Base-by-base conservation (phyloP, 2,888 invertebrate genomes). In the Eupithecia pulchellata region DNA sequence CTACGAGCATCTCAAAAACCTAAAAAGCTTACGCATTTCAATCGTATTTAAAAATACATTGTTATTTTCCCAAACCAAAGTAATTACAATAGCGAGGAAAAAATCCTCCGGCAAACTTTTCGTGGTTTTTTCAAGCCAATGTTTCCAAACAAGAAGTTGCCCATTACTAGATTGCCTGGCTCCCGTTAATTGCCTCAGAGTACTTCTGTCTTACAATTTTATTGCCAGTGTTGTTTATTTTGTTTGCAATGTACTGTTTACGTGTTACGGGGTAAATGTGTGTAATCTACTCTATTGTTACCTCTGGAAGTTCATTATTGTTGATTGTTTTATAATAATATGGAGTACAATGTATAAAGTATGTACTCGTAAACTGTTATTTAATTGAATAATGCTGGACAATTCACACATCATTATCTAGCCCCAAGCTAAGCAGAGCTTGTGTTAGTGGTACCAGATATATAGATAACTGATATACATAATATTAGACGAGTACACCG, bases 81-180 rank as follows among this genome's bases (percentile, higher is more conserved):
- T 64, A 72, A 72, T 72, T 72, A 72, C 72, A 69, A 66, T 66
- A 63, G 66, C 68, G 61, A 29, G 63, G 69, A 61, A 67, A 64
- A 72, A 67, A 67, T 69, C 63, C 66, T 20, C 30, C 17, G 27
- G 34, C 64, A 39, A 72, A 72, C 52, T 72, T 72, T 72, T 69
- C 64, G 72, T 64, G 72, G 72, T 72, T 72, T 72, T 72, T 72
- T 72, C 72, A 69, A 62, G 55, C 66, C 69, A 67, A 60, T 72
- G 66, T 69, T 69, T 64, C 63, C 66, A 60, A 72, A 72, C 72
- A 73, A 73, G 68, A 74, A 76, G 74, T 75, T 76, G 62, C 60
- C 70, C 73, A 70, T 73, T 75, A 74, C 73, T 71, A 73, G 76
- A 77, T 75, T 71, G 76, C 73, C 72, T 65, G 72, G 63, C 64